Evolutionary conservation across 2,113 vertebrate genomes (phyloP).

Genomic region (Natator depressus): DNA sequence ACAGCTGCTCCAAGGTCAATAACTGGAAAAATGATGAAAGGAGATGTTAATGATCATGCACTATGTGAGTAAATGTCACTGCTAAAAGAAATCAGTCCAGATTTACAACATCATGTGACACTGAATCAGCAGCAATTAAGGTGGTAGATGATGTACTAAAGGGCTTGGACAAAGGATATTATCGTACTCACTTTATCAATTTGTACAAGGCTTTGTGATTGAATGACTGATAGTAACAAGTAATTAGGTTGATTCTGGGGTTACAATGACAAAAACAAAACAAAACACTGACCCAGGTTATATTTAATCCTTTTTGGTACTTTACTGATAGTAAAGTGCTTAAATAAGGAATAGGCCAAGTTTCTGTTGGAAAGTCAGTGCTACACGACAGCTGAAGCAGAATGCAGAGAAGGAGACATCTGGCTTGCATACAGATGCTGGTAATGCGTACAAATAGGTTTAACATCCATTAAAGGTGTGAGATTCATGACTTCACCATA

Average conservation of each 20-base stretch:
- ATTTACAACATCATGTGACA: conserved; percentile 57
- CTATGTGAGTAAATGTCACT: conserved; percentile 53
- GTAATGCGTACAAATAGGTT: background rate
- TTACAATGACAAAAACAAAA: conserved; percentile 44
- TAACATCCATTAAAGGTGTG: background rate
- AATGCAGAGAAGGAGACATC: background rate
- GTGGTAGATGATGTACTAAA: conserved; percentile 62
- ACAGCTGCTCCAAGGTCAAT: conserved; percentile 61
- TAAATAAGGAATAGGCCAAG: conserved; percentile 20
- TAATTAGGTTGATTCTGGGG: conserved; percentile 66
- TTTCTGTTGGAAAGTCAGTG: background rate
- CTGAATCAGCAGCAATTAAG: conserved; percentile 65
- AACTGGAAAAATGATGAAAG: conserved; percentile 48
- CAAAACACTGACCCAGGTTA: conserved; percentile 55
- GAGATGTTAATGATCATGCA: conserved; percentile 54
- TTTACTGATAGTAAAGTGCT: conserved; percentile 34
- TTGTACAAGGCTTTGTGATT: conserved; percentile 66
- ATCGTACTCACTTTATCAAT: conserved; percentile 58
- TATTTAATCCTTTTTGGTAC: conserved; percentile 41
- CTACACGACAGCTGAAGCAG: background rate
- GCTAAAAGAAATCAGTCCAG: conserved; percentile 62
- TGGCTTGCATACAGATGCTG: background rate
- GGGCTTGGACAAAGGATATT: conserved; percentile 65
- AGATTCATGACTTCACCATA: background rate
- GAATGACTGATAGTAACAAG: conserved; percentile 69